Base-by-base conservation (phyloP, 1,140 invertebrate species). In the Caenorhabditis tropicalis region DNA sequence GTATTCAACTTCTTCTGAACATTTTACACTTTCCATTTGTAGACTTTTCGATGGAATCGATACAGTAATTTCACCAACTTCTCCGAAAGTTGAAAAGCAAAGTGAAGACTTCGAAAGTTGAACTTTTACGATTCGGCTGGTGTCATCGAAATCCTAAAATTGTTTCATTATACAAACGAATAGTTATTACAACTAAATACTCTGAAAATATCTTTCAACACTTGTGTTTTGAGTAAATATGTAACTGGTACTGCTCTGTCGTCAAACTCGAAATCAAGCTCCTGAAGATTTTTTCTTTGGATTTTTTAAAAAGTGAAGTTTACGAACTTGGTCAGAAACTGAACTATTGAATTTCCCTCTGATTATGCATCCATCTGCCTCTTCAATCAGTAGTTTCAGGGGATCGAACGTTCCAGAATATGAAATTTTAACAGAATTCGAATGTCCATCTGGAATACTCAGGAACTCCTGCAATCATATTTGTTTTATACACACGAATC, bases 21-120 rank as follows among this genome's bases (percentile, higher is more conserved):
- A 74, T 12, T 74, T 74, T 15, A 46, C 65, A 74, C 65, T 43
- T 74, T 74, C 65, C 65, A 74, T 74, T 74, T 74, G 65, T 0
- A 74, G 65, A n/a, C 65, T 74, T 74, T 21, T 12, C 0, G 65
- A 74, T 2, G 65, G 65, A 24, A 74, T 74, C 16, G 65, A 74
- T 43, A 74, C 58, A 4, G n/a, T 74, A 0, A 36, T 74, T 31
- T 74, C 65, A 7, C 65, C 65, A 43, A 74, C 65, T 24, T 74
- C 65, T 3, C 65, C 65, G 15, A 74, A 43, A 9, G 65, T 74
- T 43, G 65, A 12, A 10, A 74, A 74, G 43, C 65, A 74, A n/a
- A 74, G n/a, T 12, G 29, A 33, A 2, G 33, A 21, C 7, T 24
- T 74, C 9, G 65, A 43, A 10, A 74, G 43, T 24, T 24, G 36